Evolutionary conservation across 2,888 invertebrate species (phyloP).

Genomic region (Adelphocoris suturalis): DNA sequence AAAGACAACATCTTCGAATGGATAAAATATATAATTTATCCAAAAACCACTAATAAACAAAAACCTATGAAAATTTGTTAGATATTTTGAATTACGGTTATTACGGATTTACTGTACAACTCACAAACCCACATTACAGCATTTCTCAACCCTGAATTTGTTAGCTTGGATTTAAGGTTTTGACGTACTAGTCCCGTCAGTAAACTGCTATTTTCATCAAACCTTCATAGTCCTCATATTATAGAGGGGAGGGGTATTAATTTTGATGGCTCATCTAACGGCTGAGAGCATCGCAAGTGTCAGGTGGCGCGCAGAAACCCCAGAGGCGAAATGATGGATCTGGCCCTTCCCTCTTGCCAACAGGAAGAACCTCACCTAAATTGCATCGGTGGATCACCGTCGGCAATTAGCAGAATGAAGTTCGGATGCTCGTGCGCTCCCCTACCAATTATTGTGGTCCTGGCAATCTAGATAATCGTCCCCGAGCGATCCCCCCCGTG

Average conservation of each 20-base stretch:
- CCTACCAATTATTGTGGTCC: slow-evolving; percentile 49
- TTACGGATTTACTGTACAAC: too few relatives aligned
- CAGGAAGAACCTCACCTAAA: slow-evolving; percentile 40
- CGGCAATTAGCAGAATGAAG: slow-evolving; percentile 65
- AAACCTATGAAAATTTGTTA: too few relatives aligned
- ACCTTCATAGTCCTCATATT: too few relatives aligned
- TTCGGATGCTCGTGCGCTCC: slow-evolving; percentile 47
- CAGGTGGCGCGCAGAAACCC: slow-evolving; percentile 47
- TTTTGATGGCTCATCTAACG: slow-evolving; percentile 64
- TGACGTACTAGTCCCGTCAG: neutral
- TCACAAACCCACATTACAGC: too few relatives aligned
- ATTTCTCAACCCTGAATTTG: neutral
- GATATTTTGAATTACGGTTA: too few relatives aligned
- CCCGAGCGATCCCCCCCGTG: neutral
- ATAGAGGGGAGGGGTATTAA: slow-evolving; percentile 19
- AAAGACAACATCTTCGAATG: too few relatives aligned
- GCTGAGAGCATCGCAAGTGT: slow-evolving; percentile 45
- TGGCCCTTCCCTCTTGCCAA: slow-evolving; percentile 37
- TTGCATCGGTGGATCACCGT: slow-evolving; percentile 60
- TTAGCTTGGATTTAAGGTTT: neutral
- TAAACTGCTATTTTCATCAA: neutral
- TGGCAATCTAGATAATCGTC: slow-evolving; percentile 46
- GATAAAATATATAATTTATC: too few relatives aligned
- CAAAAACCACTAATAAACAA: too few relatives aligned
- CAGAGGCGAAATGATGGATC: slow-evolving; percentile 55